These are phyloP conservation scores for Aurelia sp. DNA, from an alignment of 30 jellyfish, hydroid and myxozoan species.

Conservation along the genomic window DNA sequence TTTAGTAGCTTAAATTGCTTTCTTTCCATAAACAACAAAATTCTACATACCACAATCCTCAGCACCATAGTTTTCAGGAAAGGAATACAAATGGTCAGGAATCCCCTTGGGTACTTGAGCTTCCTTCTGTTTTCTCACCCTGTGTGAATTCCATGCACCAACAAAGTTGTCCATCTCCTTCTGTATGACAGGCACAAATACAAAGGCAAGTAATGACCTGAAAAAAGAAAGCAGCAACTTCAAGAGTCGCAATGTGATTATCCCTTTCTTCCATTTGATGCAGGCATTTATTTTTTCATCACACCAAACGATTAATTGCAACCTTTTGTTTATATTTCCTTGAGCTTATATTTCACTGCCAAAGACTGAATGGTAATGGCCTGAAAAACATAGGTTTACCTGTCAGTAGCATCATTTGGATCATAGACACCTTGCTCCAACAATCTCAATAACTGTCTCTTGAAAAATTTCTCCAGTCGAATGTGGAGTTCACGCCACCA, in stretches of 20 bases:
- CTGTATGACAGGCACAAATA: constrained; percentile 25
- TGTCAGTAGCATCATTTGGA: constrained; percentile 30
- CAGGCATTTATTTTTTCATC: too few species aligned
- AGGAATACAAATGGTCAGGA: constrained; percentile 39
- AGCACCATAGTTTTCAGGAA: constrained; percentile 47
- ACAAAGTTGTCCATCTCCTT: constrained; percentile 18
- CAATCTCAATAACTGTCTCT: constrained; percentile 19
- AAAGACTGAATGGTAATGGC: too few species aligned
- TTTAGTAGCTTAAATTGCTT: too few species aligned
- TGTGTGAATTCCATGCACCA: constrained; percentile 35
- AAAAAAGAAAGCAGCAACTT: neutral
- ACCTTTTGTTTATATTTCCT: too few species aligned
- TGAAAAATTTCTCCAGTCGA: constrained; percentile 23
- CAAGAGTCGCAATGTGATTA: too few species aligned
- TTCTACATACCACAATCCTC: constrained; percentile 44
- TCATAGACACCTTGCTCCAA: constrained; percentile 4
- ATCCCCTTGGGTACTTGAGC: constrained; percentile 35
- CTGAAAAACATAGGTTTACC: neutral
- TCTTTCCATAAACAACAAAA: neutral
- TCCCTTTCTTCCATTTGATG: too few species aligned
- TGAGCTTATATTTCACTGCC: too few species aligned
- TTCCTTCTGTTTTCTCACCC: constrained; percentile 37
- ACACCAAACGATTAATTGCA: too few species aligned
- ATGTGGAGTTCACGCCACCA: constrained; percentile 45
- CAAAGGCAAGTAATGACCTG: constrained; percentile 28